Evolutionary conservation across 2,888 invertebrate species (phyloP), one percentile per base, ranked within the genome.

Genomic region (Drosophila tripunctata): DNA sequence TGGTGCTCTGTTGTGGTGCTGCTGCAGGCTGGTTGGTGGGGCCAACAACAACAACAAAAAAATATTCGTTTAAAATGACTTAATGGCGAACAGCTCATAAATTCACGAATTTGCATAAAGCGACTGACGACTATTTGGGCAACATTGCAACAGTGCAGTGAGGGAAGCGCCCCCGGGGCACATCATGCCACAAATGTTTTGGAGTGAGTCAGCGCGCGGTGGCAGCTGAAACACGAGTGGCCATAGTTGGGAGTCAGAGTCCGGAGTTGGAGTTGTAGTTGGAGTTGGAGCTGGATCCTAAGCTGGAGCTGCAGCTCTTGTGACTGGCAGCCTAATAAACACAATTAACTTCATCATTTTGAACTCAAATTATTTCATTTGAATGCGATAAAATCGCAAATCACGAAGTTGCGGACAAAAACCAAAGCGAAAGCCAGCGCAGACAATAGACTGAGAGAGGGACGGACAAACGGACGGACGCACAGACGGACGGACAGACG

Each of bases 351-450:
- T 85, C 89, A 89, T 89, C 88, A 88, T 88, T 88, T 88, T 84
- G 87, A 82, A 84, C 87, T 88, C 88, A 89, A 89, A 89, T 89
- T 89, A 89, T 89, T 89, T 89, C 89, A 89, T 89, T 85, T 89
- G 89, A 83, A 75, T 85, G 82, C 88, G 89, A 89, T 89, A 89
- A 89, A 83, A 89, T 89, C 89, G 87, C 89, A 89, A 89, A 89
- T 89, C 89, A 89, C 89, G 89, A 83, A 77, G 48, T 47, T 50
- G 65, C 48, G 55, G 51, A 56, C 51, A 55, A 51, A 52, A 51
- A 57, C 60, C 52, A 52, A 40, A 78, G 77, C 78, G 64, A 77
- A 67, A 73, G 74, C 63, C 63, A 33, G 43, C 33, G 10, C 52
- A 58, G 57, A 50, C 57, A 58, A 58, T 58, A 27, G 57, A 48